phyloP scores from a whole-genome alignment of 2,888 invertebrate species.

The Lamellibrachia satsuma region DNA sequence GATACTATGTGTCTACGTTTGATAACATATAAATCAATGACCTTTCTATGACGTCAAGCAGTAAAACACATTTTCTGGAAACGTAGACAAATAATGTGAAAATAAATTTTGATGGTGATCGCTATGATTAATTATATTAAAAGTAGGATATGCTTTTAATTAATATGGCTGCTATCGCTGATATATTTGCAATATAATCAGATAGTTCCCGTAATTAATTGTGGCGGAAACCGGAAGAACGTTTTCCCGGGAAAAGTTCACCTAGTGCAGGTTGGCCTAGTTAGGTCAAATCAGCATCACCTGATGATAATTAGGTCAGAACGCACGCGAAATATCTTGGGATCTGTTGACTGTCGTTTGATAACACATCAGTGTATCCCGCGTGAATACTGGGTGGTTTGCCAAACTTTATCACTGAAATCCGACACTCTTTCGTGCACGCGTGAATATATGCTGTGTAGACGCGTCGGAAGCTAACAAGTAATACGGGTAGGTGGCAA shows the following conservation, averaged over 20 bases:
- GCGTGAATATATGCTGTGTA: not conserved
- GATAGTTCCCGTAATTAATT: not conserved
- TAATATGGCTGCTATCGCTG: not conserved
- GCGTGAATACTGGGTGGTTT: not conserved
- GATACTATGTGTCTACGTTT: not conserved
- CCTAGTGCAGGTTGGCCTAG: constrained; percentile 1
- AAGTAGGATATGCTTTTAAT: not conserved
- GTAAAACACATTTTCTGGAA: not conserved
- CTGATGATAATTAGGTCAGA: not conserved
- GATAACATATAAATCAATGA: not conserved
- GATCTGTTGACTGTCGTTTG: not conserved
- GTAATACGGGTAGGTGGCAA: not conserved
- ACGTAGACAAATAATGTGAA: not conserved
- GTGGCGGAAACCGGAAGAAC: not conserved
- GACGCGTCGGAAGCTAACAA: not conserved
- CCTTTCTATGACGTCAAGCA: not conserved
- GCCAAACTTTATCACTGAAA: not conserved
- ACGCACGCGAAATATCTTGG: not conserved
- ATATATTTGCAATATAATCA: not conserved
- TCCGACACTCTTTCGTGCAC: not conserved
- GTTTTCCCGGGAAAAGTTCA: constrained; percentile 7
- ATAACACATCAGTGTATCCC: not conserved
- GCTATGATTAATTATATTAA: not conserved
- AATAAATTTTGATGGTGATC: not conserved
- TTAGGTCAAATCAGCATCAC: constrained; percentile 7